Evolutionary conservation across 2,113 vertebrate species (phyloP).

Genomic region (Pterocles burchelli): DNA sequence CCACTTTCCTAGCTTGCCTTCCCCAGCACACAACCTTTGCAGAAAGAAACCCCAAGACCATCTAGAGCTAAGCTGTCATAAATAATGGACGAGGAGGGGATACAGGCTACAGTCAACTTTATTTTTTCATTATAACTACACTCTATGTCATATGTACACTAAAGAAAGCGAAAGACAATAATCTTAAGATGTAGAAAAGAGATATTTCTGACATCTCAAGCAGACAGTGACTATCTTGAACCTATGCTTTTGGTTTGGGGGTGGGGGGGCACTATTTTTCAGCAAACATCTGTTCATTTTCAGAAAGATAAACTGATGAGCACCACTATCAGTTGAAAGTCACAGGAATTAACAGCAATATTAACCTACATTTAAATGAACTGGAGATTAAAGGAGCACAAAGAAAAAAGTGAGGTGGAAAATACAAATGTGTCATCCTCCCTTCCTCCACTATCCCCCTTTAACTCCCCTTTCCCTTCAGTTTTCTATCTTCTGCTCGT

Average conservation of each 20-base stretch:
- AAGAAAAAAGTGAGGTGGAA: background rate
- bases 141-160: background rate
- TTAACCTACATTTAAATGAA: background rate
- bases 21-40: background rate
- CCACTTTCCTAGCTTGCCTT: background rate
- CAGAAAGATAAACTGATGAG: background rate
- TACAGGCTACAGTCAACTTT: background rate
- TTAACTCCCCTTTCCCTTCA: slow-evolving; percentile 31
- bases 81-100: background rate
- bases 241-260: background rate
- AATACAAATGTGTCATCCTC: background rate
- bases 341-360: background rate
- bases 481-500: slow-evolving; percentile 46
- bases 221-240: background rate
- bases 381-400: background rate
- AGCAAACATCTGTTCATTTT: background rate
- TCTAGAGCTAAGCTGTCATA: background rate
- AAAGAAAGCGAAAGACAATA: background rate
- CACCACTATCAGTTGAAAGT: background rate
- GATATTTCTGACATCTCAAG: background rate
- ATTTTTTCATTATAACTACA: background rate
- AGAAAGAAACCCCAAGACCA: background rate
- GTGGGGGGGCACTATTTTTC: background rate
- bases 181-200: background rate
- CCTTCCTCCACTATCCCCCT: background rate